Conservation (phyloP, 2,797 vertebrate genomes). For the Pelodytes ibericus region DNA sequence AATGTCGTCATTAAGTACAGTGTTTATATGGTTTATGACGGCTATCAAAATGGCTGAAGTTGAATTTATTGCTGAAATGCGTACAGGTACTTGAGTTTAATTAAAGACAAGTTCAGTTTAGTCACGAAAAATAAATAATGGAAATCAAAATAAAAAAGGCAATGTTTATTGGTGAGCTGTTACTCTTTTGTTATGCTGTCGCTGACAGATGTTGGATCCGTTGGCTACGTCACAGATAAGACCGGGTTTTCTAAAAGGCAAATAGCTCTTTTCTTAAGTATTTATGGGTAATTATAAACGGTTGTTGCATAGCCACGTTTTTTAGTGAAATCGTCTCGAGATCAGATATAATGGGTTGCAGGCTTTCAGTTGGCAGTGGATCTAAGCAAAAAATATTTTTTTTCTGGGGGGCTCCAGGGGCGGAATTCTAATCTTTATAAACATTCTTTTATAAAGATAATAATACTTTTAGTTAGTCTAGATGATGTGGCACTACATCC, state of each 20-base stretch:
- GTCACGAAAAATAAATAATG: too few relatives aligned
- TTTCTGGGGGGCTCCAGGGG: constrained; percentile 5
- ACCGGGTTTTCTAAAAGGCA: neutral
- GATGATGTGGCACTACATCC: constrained; percentile 12
- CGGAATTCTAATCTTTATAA: constrained; percentile 1
- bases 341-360: constrained; percentile 35
- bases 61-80: too few relatives aligned
- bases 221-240: neutral
- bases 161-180: too few relatives aligned
- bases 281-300: constrained; percentile 24
- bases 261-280: constrained; percentile 1
- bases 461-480: constrained; percentile 9
- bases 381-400: constrained; percentile 36
- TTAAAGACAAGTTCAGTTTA: too few relatives aligned
- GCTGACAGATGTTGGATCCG: too few relatives aligned
- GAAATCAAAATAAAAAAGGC: too few relatives aligned
- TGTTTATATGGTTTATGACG: too few relatives aligned
- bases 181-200: too few relatives aligned
- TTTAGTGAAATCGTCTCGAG: constrained; percentile 23
- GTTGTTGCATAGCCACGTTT: constrained; percentile 15
- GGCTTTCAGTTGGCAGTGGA: constrained; percentile 41
- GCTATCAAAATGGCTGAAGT: too few relatives aligned
- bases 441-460: constrained; percentile 11
- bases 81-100: too few relatives aligned
- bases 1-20: too few relatives aligned